A percentile compares a stretch with the other conserved stretches of the same genome.
Conservation (phyloP, 2,113 vertebrate genomes). For the Rana temporaria region DNA sequence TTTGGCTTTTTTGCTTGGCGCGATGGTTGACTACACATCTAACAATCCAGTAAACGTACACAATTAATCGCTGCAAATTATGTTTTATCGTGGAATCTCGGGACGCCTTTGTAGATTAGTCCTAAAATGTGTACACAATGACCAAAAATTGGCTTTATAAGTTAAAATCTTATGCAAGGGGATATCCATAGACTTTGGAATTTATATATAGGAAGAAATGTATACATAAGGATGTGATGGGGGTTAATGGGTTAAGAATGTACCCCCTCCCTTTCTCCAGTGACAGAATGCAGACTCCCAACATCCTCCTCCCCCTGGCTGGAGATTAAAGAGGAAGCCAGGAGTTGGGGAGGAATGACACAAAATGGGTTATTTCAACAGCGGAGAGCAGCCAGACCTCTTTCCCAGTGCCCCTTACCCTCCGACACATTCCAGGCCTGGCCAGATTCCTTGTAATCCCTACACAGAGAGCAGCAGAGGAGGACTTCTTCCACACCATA, state of each 20-base stretch:
- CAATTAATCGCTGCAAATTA: too few relatives aligned
- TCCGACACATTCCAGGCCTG: constrained; percentile 40
- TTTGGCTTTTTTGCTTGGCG: too few relatives aligned
- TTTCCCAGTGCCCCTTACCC: constrained; percentile 27
- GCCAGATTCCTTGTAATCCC: constrained; percentile 12
- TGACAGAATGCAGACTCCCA: constrained; percentile 47
- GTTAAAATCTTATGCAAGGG: too few relatives aligned
- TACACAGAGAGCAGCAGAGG: background rate
- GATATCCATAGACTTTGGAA: too few relatives aligned
- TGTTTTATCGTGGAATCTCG: too few relatives aligned
- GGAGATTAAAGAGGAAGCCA: constrained; percentile 46
- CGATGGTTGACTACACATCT: too few relatives aligned
- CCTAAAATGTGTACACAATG: too few relatives aligned
- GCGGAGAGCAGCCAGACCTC: constrained; percentile 21
- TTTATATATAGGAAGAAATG: too few relatives aligned
- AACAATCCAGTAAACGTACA: too few relatives aligned
- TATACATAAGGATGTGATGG: background rate
- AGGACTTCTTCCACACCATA: background rate
- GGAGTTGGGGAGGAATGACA: constrained; percentile 45
- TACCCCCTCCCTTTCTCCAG: background rate
- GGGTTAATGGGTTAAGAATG: constrained; percentile 36
- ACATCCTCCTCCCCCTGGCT: constrained; percentile 33
- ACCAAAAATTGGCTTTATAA: too few relatives aligned
- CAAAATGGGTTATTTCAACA: constrained; percentile 50
- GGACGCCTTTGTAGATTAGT: too few relatives aligned